Base-by-base conservation (phyloP, 2,113 vertebrate species). In the Bothrops jararaca region DNA sequence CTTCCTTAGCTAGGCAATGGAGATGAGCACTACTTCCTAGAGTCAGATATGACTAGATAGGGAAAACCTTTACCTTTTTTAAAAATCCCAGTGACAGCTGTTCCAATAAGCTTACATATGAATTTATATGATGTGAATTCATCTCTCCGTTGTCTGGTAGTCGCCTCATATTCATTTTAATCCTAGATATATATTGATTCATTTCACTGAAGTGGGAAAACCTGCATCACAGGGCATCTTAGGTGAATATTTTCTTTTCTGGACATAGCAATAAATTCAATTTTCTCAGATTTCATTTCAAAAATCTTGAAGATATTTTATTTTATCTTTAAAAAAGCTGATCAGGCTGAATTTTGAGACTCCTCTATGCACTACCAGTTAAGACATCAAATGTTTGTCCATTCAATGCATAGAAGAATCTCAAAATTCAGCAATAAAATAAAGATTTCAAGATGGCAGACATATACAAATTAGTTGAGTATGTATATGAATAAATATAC, bases 41-140 rank as follows among this genome's bases (percentile, higher is more conserved):
- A 69, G 64, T 69, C 29, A 69, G 64, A n/a, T 69, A n/a, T 69
- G 13, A 15, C 1, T n/a, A 5, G 64, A 69, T 69, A 18, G 13
- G 13, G 64, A 13, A 69, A 69, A 69, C 4, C 60, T 29, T n/a
- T n/a, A n/a, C 26, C 1, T 29, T 64, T 64, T 64, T 64, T 64
- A 0, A 5, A 5, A 64, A 69, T 34, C n/a, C 74, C 26, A 85
- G 74, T 39, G 48, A 50, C 86, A 53, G 22, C 34, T 86, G 56
- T 86, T 89, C 54, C 80, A 74, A 80, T 45, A 88, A 94, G 94
- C 94, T 3, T 29, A 93, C 93, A 92, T 86, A 91, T 91, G 94
- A 95, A 95, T 94, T 91, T n/a, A 20, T 92, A 92, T 80, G 74
- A 42, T 93, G 52, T 64, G 13, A 60, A 54, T 11, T 26, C 15